phyloP scores from a whole-genome alignment of 1,140 invertebrate genomes.

The Caerostris darwini region DNA sequence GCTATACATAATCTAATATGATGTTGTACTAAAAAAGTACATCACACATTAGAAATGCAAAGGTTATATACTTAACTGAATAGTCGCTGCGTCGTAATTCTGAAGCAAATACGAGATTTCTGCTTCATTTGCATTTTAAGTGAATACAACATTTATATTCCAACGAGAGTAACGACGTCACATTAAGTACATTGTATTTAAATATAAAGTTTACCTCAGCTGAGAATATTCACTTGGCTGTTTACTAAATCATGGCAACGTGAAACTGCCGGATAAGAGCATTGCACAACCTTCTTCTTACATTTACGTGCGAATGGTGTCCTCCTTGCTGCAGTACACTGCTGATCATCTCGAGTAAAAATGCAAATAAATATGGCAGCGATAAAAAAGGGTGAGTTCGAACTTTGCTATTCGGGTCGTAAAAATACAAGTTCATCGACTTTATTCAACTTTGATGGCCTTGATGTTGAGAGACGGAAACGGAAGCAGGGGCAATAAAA shows the following conservation, averaged over 20 bases:
- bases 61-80: no score
- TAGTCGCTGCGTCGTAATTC: no score
- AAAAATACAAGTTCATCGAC: slow-evolving; percentile 69
- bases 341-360: slow-evolving; percentile 60
- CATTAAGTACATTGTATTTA: not conserved
- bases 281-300: not conserved
- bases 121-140: no score
- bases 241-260: not conserved
- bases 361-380: slow-evolving; percentile 69
- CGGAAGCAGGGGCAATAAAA: slow-evolving; percentile 65
- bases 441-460: slow-evolving; percentile 62
- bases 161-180: no score
- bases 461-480: slow-evolving; percentile 55
- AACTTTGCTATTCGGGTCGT: slow-evolving; percentile 71
- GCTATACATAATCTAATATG: no score
- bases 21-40: no score
- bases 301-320: not conserved
- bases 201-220: not conserved
- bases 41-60: no score
- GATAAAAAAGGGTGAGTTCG: slow-evolving; percentile 61
- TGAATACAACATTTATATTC: no score
- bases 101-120: no score
- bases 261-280: not conserved
- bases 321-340: not conserved
- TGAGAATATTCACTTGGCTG: not conserved